These are phyloP conservation scores for Sylvia borin DNA, from an alignment of 2,797 vertebrate species.

Conservation along the genomic window DNA sequence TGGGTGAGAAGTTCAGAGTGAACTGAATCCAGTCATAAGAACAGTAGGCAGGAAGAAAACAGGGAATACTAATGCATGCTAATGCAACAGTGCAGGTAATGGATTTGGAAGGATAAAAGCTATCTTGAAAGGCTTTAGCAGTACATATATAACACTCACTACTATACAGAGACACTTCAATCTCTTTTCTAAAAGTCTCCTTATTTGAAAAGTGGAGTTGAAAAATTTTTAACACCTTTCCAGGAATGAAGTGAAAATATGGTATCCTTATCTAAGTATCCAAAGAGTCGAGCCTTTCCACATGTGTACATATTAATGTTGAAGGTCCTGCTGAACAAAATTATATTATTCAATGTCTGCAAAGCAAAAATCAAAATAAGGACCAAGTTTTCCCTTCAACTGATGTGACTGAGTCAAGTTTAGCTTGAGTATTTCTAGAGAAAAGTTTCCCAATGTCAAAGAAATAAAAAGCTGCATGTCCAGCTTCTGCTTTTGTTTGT, in stretches of 20 bases:
- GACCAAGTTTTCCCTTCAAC: not conserved
- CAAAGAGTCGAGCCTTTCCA: not conserved
- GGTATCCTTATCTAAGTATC: not conserved
- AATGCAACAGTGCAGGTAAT: not conserved
- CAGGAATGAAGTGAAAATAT: not conserved
- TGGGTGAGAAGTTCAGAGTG: not conserved
- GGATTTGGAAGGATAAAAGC: not conserved
- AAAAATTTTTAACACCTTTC: slow-evolving; percentile 6
- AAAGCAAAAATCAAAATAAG: not conserved
- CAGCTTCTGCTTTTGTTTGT: not conserved
- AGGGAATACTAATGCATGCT: not conserved
- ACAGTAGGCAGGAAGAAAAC: not conserved
- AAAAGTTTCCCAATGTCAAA: not conserved
- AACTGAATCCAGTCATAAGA: not conserved
- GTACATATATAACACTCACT: not conserved
- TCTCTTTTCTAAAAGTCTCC: slow-evolving; percentile 23
- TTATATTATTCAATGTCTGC: not conserved
- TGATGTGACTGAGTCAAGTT: not conserved
- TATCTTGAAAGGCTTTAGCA: not conserved
- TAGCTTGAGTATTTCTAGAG: not conserved
- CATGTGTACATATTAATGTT: not conserved
- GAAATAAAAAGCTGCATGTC: not conserved
- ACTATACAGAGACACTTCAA: not conserved
- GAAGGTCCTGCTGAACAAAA: not conserved
- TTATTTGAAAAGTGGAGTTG: slow-evolving; percentile 24